Percentiles rank a stretch among this genome's conserved stretches.
Evolutionary conservation across 2,888 invertebrate genomes (phyloP).

Genomic region (Drosophila anomalipes): DNA sequence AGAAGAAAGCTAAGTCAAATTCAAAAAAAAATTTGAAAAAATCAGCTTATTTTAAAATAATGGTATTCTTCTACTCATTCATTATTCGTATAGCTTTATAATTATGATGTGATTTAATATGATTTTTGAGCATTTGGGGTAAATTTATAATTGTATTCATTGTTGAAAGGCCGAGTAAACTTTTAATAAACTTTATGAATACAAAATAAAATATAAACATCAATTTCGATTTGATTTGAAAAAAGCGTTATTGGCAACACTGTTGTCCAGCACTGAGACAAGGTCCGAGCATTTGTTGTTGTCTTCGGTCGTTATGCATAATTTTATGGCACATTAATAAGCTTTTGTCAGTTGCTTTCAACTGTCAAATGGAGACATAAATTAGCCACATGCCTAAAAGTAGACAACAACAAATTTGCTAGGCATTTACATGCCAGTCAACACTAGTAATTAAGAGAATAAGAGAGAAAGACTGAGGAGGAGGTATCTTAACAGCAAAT

Average conservation of each 20-base stretch:
- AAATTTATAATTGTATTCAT: background rate
- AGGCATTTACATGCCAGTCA: conserved; percentile 21
- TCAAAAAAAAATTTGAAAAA: background rate
- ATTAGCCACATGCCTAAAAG: conserved; percentile 63
- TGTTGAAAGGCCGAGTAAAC: background rate
- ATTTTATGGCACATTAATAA: conserved; percentile 27
- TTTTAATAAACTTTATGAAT: background rate
- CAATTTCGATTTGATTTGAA: too few species aligned
- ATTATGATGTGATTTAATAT: background rate
- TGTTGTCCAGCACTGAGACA: conserved; percentile 14
- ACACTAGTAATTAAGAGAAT: background rate
- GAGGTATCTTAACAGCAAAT: background rate
- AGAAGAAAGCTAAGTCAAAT: background rate
- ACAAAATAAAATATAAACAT: background rate
- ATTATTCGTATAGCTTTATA: background rate
- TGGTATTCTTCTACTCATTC: background rate
- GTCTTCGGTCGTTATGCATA: conserved; percentile 25
- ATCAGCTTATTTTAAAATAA: background rate
- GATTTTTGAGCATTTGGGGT: background rate
- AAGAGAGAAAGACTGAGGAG: background rate
- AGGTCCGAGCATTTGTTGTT: conserved; percentile 18
- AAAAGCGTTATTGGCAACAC: background rate
- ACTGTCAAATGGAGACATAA: conserved; percentile 18
- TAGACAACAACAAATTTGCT: conserved; percentile 41
- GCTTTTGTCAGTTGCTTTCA: conserved; percentile 45